phyloP scores from a whole-genome alignment of 2,888 invertebrate genomes.

The Harpalus rubripes region DNA sequence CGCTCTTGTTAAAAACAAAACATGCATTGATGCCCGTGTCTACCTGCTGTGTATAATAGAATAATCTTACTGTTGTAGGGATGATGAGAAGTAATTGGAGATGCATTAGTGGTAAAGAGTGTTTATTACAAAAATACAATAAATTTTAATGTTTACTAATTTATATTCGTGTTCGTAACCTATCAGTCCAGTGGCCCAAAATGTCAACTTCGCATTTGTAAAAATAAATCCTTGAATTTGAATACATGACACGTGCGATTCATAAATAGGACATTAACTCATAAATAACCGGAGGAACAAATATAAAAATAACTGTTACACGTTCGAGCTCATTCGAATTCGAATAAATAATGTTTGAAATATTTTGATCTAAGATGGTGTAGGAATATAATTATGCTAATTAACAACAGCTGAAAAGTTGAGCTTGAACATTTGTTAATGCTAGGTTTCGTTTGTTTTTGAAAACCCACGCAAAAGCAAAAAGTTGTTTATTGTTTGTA shows the following conservation, averaged over 20 bases:
- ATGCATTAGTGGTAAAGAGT: too few species aligned
- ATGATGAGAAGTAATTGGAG: too few species aligned
- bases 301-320: constrained; percentile 31
- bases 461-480: not conserved
- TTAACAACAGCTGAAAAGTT: not conserved
- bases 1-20: too few species aligned
- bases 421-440: not conserved
- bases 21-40: too few species aligned
- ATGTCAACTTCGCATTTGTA: not conserved
- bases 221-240: not conserved
- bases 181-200: too few species aligned
- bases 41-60: too few species aligned
- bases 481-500: not conserved
- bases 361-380: constrained; percentile 11
- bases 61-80: too few species aligned
- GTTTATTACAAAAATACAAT: too few species aligned
- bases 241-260: constrained; percentile 7
- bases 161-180: too few species aligned
- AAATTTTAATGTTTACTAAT: too few species aligned
- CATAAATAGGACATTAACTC: constrained; percentile 41
- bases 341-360: constrained; percentile 27
- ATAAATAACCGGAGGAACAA: constrained; percentile 25
- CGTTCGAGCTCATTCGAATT: not conserved
- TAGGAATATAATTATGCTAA: constrained; percentile 26
- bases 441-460: constrained; percentile 2